A percentile compares a stretch with the other conserved stretches of the same genome.
These are phyloP conservation scores for Plumapathes pennacea DNA, from an alignment of 92 coral and sea anemone species.

Conservation along the genomic window DNA sequence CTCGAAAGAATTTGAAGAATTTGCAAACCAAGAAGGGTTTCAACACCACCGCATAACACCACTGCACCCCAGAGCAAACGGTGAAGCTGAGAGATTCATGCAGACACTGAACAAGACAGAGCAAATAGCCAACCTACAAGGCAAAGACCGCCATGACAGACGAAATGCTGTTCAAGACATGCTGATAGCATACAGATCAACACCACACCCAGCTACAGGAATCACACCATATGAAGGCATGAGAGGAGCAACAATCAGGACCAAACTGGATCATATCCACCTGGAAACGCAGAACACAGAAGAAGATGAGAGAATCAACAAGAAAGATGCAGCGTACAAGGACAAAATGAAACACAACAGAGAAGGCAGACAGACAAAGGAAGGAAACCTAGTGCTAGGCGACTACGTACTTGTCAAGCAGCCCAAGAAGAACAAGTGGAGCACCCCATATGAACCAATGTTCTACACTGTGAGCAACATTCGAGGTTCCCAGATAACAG, in stretches of 20 bases:
- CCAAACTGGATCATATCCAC: conserved; percentile 41
- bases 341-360: conserved; percentile 45
- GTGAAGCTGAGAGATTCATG: conserved; percentile 57
- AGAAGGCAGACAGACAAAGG: conserved; percentile 53
- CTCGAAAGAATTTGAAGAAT: conserved; percentile 49
- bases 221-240: conserved; percentile 55
- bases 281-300: conserved; percentile 20
- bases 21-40: conserved; percentile 55
- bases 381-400: conserved; percentile 44
- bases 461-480: conserved; percentile 30
- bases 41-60: conserved; percentile 45
- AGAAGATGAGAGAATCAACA: conserved; percentile 39
- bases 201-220: conserved; percentile 67
- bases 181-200: conserved; percentile 61
- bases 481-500: conserved; percentile 31
- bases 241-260: conserved; percentile 41
- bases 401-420: conserved; percentile 66
- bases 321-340: conserved; percentile 56
- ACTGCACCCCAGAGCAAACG: conserved; percentile 57
- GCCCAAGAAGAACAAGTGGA: conserved; percentile 49
- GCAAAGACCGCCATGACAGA: conserved; percentile 38
- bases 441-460: conserved; percentile 51
- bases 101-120: conserved; percentile 61
- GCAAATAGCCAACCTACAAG: conserved; percentile 55
- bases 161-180: conserved; percentile 50